These are phyloP conservation scores for Paracyprichromis sp. DNA, from an alignment of 2,113 vertebrate species.

Conservation along the genomic window DNA sequence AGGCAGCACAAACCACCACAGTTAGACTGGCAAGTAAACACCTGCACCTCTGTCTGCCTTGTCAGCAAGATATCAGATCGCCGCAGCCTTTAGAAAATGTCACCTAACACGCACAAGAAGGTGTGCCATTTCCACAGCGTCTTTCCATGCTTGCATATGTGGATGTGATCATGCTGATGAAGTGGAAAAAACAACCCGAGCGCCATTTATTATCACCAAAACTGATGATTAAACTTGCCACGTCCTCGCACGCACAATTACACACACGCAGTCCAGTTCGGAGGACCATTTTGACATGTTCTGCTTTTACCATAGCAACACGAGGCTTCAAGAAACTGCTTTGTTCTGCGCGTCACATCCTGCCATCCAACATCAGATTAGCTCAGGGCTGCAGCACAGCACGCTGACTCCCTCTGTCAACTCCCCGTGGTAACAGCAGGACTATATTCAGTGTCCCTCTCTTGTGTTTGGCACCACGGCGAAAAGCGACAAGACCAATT, in stretches of 20 bases:
- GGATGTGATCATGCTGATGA: not conserved
- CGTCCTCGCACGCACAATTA: not conserved
- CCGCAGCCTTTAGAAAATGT: conserved; percentile 45
- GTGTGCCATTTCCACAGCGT: not conserved
- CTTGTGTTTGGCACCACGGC: conserved; percentile 12
- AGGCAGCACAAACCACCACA: not conserved
- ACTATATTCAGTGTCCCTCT: conserved; percentile 1
- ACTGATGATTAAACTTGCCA: not conserved
- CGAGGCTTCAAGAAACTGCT: conserved; percentile 43
- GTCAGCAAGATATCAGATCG: conserved; percentile 11
- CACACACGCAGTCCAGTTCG: not conserved
- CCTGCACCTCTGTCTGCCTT: not conserved
- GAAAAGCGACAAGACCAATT: conserved; percentile 42
- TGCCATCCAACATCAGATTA: conserved; percentile 34
- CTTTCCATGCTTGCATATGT: not conserved
- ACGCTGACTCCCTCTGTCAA: conserved; percentile 61
- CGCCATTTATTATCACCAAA: not conserved
- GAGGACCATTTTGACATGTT: not conserved
- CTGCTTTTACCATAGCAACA: conserved; percentile 37
- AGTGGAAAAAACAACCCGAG: not conserved
- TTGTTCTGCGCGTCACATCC: conserved; percentile 9
- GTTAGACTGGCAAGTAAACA: not conserved
- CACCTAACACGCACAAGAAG: not conserved
- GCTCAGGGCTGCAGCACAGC: not conserved
- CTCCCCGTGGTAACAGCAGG: conserved; percentile 29